phyloP scores from a whole-genome alignment of 2,888 invertebrate species.

The Bellardia pandia region DNA sequence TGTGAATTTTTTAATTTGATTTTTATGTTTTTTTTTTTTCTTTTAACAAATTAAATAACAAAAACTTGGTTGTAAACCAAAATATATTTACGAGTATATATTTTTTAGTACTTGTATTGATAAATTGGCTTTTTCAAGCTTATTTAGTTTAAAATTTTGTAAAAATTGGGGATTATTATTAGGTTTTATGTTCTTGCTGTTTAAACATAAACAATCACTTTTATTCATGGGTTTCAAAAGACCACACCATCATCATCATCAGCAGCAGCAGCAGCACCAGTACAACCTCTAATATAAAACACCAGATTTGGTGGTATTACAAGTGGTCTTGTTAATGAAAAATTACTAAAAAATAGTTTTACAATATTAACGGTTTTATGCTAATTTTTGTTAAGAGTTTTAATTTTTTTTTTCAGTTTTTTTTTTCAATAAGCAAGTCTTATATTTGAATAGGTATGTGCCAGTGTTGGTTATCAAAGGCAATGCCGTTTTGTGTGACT shows the following conservation, averaged over 20 bases:
- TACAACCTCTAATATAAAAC: constrained; percentile 1
- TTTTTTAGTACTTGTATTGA: constrained; percentile 74
- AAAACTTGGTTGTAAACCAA: constrained; percentile 4
- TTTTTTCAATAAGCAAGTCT: neutral
- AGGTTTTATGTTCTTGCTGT: neutral
- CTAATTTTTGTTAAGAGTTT: constrained; percentile 73
- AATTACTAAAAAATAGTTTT: constrained; percentile 76
- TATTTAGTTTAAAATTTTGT: constrained; percentile 80
- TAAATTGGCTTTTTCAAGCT: constrained; percentile 78
- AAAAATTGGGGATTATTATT: constrained; percentile 26
- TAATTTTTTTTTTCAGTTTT: constrained; percentile 9
- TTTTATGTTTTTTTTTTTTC: constrained; percentile 52
- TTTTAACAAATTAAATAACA: neutral
- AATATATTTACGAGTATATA: neutral
- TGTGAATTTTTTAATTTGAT: constrained; percentile 67
- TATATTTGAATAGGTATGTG: constrained; percentile 61
- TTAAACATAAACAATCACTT: constrained; percentile 29
- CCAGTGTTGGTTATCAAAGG: constrained; percentile 39
- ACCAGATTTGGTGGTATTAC: constrained; percentile 49
- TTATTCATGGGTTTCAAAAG: neutral
- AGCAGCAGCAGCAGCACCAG: neutral
- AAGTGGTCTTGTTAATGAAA: constrained; percentile 77
- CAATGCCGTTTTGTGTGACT: constrained; percentile 35
- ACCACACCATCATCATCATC: constrained; percentile 33
- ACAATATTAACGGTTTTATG: constrained; percentile 75